Conservation (phyloP, 1,140 invertebrate genomes). For the Leptonema lineaticorne region DNA sequence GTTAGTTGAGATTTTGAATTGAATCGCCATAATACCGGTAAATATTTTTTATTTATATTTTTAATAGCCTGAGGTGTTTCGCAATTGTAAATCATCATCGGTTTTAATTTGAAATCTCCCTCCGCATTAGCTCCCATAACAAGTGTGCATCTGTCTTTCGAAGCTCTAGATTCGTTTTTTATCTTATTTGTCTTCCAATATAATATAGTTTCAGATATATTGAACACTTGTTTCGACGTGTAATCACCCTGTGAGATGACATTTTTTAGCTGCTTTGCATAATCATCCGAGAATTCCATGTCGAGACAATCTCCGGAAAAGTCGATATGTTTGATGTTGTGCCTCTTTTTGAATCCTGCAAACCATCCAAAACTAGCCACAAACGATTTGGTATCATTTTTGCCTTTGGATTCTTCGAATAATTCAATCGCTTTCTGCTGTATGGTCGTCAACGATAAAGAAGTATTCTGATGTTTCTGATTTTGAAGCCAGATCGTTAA, state of each 20-base stretch:
- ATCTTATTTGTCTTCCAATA: neutral
- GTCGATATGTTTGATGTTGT: neutral
- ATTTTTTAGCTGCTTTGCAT: neutral
- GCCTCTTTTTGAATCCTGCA: neutral
- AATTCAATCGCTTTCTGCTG: neutral
- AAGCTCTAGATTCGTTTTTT: constrained; percentile 8
- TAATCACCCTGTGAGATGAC: neutral
- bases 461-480: too few relatives aligned
- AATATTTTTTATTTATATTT: constrained; percentile 43
- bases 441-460: neutral
- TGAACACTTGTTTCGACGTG: neutral
- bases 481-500: neutral
- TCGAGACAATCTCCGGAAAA: neutral
- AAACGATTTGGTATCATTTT: neutral
- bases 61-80: constrained; percentile 47
- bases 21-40: constrained; percentile 47
- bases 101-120: constrained; percentile 48
- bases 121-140: constrained; percentile 47
- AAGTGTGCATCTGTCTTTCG: constrained; percentile 48
- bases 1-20: constrained; percentile 50
- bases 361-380: neutral
- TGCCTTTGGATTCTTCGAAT: neutral
- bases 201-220: neutral
- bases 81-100: constrained; percentile 47
- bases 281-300: neutral